Percentiles rank a stretch among this genome's conserved stretches.
phyloP scores from a whole-genome alignment of 2,797 vertebrate genomes.

The Myiotriccus ornatus region DNA sequence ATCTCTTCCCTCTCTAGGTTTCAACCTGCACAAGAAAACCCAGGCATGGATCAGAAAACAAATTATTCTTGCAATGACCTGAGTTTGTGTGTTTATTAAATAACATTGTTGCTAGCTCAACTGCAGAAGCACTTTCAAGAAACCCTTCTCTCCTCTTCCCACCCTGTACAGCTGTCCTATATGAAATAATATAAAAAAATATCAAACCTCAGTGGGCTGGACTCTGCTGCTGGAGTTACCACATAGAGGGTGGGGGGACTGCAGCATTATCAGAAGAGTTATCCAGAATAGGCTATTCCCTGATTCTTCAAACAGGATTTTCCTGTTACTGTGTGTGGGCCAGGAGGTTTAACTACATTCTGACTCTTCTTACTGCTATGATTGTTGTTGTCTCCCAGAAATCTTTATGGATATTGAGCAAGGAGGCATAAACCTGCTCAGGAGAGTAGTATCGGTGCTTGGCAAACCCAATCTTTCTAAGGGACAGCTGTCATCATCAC shows the following conservation, averaged over 20 bases:
- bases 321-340: conserved; percentile 45
- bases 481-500: not conserved
- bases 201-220: not conserved
- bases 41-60: not conserved
- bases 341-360: not conserved
- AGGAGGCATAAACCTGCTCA: not conserved
- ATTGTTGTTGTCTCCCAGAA: not conserved
- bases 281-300: not conserved
- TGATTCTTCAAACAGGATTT: conserved; percentile 53
- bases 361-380: conserved; percentile 15
- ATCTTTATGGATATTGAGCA: not conserved
- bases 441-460: not conserved
- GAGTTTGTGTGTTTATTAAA: not conserved
- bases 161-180: not conserved
- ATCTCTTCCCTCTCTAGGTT: not conserved
- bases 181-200: not conserved
- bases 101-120: not conserved
- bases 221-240: not conserved
- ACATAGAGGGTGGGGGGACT: not conserved
- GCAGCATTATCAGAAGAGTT: not conserved
- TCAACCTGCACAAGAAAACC: not conserved
- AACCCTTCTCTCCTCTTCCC: not conserved
- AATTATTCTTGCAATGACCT: not conserved
- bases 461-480: not conserved
- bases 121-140: not conserved